phyloP scores from a whole-genome alignment of 2,888 invertebrate genomes.

The Dicranocentrus wangi region DNA sequence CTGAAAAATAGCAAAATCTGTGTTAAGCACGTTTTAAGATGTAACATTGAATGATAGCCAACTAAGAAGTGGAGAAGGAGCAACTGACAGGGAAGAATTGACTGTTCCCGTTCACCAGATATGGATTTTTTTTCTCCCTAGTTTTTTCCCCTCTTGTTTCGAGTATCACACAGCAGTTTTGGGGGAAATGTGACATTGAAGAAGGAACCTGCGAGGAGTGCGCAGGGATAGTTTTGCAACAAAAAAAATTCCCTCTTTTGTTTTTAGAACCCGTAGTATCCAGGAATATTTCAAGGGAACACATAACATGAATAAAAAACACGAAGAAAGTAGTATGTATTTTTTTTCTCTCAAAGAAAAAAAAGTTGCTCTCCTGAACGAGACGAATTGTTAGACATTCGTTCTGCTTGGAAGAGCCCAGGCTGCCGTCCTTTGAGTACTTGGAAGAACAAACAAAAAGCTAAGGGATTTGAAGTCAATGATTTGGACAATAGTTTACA shows the following conservation, averaged over 20 bases:
- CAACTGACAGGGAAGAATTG: constrained; percentile 12
- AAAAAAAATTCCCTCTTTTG: constrained; percentile 23
- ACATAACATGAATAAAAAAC: constrained; percentile 12
- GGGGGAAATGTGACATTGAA: not conserved
- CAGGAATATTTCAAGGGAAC: constrained; percentile 3
- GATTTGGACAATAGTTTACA: constrained; percentile 27
- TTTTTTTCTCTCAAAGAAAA: not conserved
- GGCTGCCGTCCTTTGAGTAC: not conserved
- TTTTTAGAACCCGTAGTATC: not conserved
- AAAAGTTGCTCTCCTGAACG: not conserved
- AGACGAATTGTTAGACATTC: constrained; percentile 18
- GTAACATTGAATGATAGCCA: constrained; percentile 17
- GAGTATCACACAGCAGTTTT: not conserved
- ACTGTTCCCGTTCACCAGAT: not conserved
- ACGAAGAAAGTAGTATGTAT: constrained; percentile 1
- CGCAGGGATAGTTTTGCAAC: constrained; percentile 1
- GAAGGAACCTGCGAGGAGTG: not conserved
- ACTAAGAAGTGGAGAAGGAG: not conserved
- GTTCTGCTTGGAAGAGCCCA: not conserved
- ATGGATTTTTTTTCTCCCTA: not conserved
- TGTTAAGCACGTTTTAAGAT: constrained; percentile 7
- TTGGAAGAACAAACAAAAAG: constrained; percentile 11
- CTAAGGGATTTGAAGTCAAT: constrained; percentile 25
- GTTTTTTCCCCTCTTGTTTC: not conserved
- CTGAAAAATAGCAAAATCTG: constrained; percentile 5